Evolutionary conservation across 2,113 vertebrate species (phyloP), one percentile per base, ranked within the genome.

Genomic region (Podiceps cristatus): DNA sequence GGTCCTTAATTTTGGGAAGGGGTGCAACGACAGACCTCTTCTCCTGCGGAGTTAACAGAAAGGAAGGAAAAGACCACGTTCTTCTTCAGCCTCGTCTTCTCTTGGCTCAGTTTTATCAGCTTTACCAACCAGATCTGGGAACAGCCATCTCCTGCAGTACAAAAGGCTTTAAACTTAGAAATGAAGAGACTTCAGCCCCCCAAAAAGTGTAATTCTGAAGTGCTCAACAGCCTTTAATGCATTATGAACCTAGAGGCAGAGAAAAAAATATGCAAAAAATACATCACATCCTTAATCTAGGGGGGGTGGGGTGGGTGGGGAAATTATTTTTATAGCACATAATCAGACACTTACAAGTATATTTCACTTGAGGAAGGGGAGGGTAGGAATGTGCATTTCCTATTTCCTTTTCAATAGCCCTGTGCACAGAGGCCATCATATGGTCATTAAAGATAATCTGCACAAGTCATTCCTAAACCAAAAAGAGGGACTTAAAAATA

Each of bases 191-290:
- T 74, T 80, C 64, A 95, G 47, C 37, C 56, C 45, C 81, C 76
- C 40, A 52, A 9, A 63, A 90, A 80, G 52, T 45, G 92, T 81
- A 55, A 93, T 59, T 89, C 77, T 53, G 93, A 94, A 97, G 96
- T 75, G 97, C 83, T 98, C 96, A 84, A 77, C 95, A 97, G 97
- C 96, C 93, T 98, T 98, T 98, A 98, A 98, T 97, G 98, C 87
- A 93, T 95, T 76, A 97, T 60, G 97, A 97, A 92, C 97, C 97
- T 86, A 95, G 96, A 97, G 96, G 97, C 96, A 86, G 85, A 95
- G 83, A 49, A 35, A 81, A 91, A 96, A 86, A 81, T 40, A 86
- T 44, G 97, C 95, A 91, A 92, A 97, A 97, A 97, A 96, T 92
- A 98, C 96, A 98, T 93, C 88, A 94, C 92, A 91, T 94, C 97